phyloP scores from a whole-genome alignment of 2,888 invertebrate genomes.

The Anaspis maculata region DNA sequence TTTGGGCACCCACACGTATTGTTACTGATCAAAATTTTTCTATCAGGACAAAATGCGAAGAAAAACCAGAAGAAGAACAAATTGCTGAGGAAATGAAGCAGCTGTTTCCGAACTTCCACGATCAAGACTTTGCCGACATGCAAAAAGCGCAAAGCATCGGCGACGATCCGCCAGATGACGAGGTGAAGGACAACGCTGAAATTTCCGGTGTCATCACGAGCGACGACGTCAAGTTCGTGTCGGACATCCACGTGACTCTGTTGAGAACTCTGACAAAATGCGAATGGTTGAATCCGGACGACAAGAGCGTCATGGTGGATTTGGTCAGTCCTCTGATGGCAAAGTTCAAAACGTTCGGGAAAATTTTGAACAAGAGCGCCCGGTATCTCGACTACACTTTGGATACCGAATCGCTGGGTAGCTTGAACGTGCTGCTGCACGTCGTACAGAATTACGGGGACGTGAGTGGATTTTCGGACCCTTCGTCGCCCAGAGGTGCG shows the following conservation, averaged over 20 bases:
- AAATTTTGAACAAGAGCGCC: slow-evolving; percentile 46
- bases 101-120: slow-evolving; percentile 62
- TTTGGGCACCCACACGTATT: too few relatives aligned
- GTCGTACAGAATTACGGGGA: slow-evolving; percentile 47
- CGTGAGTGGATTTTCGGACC: slow-evolving; percentile 24
- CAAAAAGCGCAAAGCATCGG: slow-evolving; percentile 20
- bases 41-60: slow-evolving; percentile 53
- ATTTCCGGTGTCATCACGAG: slow-evolving; percentile 37
- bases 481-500: slow-evolving; percentile 21
- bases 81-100: slow-evolving; percentile 56
- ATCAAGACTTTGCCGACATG: slow-evolving; percentile 64
- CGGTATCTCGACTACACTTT: slow-evolving; percentile 47
- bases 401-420: slow-evolving; percentile 48
- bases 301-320: slow-evolving; percentile 29
- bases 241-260: slow-evolving; percentile 53
- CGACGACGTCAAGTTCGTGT: slow-evolving; percentile 52
- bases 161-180: slow-evolving; percentile 20
- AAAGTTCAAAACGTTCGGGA: slow-evolving; percentile 52
- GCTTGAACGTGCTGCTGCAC: slow-evolving; percentile 51
- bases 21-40: slow-evolving; percentile 1
- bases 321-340: slow-evolving; percentile 49
- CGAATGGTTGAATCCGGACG: slow-evolving; percentile 51
- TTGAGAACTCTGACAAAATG: slow-evolving; percentile 50
- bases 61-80: slow-evolving; percentile 60
- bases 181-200: slow-evolving; percentile 6